Percentiles rank a stretch among this genome's conserved stretches.
Conservation (phyloP, 2,888 invertebrate species). For the Bellardia pandia region DNA sequence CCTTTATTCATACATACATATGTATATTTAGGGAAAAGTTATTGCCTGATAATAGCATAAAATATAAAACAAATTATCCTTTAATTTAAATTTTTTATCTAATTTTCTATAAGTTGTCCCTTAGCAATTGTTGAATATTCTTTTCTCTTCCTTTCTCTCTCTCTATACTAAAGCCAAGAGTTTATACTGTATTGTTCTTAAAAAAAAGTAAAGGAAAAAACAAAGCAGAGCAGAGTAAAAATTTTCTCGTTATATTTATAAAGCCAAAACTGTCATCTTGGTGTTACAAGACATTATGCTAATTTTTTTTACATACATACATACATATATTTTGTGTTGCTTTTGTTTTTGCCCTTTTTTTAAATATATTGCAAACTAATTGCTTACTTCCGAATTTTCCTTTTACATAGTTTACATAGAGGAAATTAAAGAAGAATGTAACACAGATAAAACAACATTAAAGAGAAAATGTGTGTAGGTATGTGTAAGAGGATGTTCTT, state of each 20-base stretch:
- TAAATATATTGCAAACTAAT: slow-evolving; percentile 64
- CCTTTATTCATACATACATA: not conserved
- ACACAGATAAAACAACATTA: slow-evolving; percentile 27
- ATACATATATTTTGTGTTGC: slow-evolving; percentile 12
- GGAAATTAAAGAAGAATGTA: slow-evolving; percentile 65
- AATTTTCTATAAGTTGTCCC: slow-evolving; percentile 20
- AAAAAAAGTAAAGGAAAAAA: not conserved
- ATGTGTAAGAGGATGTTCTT: not conserved
- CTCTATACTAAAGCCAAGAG: slow-evolving; percentile 15
- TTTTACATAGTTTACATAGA: slow-evolving; percentile 26
- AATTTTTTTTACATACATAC: slow-evolving; percentile 51
- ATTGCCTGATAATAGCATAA: not conserved
- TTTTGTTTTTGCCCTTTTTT: slow-evolving; percentile 38
- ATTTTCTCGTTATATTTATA: slow-evolving; percentile 59
- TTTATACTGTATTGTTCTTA: not conserved
- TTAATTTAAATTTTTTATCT: slow-evolving; percentile 36
- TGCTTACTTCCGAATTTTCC: slow-evolving; percentile 64
- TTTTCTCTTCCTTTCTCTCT: not conserved
- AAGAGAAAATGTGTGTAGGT: not conserved
- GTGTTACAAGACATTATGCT: slow-evolving; percentile 70
- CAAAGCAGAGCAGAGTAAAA: not conserved
- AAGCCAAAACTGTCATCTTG: slow-evolving; percentile 70
- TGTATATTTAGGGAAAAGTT: not conserved
- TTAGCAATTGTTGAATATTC: not conserved
- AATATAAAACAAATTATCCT: slow-evolving; percentile 33